phyloP scores from a whole-genome alignment of 1,140 invertebrate species.

The Dreissena rostriformis region DNA sequence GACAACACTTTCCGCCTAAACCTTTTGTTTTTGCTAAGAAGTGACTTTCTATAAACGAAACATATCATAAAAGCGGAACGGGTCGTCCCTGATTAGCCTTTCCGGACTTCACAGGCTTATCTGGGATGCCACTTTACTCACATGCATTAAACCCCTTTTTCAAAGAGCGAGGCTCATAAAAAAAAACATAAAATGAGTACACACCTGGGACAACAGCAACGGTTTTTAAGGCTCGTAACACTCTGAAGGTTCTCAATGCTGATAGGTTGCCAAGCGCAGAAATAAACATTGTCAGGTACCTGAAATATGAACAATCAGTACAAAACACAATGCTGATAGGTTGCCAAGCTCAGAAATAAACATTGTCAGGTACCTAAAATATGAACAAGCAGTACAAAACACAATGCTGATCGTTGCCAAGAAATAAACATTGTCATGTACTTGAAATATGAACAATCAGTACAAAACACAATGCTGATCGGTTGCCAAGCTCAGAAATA shows the following conservation, averaged over 20 bases:
- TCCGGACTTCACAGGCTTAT: too few relatives aligned
- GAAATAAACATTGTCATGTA: conserved; percentile 95
- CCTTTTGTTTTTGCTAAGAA: too few relatives aligned
- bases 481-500: conserved; percentile 88
- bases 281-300: conserved; percentile 97
- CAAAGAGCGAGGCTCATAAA: too few relatives aligned
- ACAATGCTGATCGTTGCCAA: conserved; percentile 91
- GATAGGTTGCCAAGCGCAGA: conserved; percentile 92
- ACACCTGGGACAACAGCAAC: conserved; percentile 98
- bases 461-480: conserved; percentile 95
- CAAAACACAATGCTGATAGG: conserved; percentile 94
- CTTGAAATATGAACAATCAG: conserved; percentile 80
- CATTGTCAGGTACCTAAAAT: conserved; percentile 96
- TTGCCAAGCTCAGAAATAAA: conserved; percentile 88
- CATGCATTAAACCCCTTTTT: too few relatives aligned
- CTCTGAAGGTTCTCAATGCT: conserved; percentile 95
- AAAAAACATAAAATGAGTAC: neutral
- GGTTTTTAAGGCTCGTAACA: conserved; percentile 96
- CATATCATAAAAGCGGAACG: too few relatives aligned
- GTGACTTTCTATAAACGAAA: too few relatives aligned
- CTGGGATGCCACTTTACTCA: too few relatives aligned
- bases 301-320: conserved; percentile 38
- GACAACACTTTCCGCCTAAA: too few relatives aligned
- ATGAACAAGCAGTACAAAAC: conserved; percentile 80
- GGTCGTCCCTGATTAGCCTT: too few relatives aligned